phyloP scores from a whole-genome alignment of 2,888 invertebrate genomes.

The Anthophora plumipes region DNA sequence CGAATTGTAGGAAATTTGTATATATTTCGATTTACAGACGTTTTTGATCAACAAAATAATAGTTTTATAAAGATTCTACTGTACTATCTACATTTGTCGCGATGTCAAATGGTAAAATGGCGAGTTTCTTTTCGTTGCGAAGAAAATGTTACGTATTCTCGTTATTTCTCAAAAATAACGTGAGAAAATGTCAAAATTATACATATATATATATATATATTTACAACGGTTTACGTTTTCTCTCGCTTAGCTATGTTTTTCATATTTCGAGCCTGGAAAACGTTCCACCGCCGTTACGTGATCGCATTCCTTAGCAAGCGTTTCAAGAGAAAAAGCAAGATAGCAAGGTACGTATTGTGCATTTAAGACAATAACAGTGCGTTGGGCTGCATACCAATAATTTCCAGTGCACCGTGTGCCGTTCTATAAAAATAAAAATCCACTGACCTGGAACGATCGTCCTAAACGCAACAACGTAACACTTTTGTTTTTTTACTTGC shows the following conservation, averaged over 20 bases:
- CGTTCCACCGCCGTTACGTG: neutral
- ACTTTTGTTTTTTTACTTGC: constrained; percentile 12
- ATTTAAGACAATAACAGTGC: neutral
- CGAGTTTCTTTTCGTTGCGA: too few relatives aligned
- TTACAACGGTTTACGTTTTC: too few relatives aligned
- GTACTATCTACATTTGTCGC: too few relatives aligned
- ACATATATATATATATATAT: too few relatives aligned
- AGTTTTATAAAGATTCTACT: too few relatives aligned
- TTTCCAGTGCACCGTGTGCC: constrained; percentile 4
- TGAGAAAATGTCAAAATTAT: too few relatives aligned
- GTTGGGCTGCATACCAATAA: neutral
- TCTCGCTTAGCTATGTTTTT: neutral
- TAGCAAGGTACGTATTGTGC: neutral
- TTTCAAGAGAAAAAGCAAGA: neutral
- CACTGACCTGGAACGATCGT: constrained; percentile 4
- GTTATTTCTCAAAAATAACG: too few relatives aligned
- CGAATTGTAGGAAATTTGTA: too few relatives aligned
- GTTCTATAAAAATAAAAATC: constrained; percentile 23
- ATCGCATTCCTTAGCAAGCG: neutral
- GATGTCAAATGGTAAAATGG: too few relatives aligned
- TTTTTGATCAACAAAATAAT: too few relatives aligned
- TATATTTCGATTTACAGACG: too few relatives aligned
- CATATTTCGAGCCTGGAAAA: neutral
- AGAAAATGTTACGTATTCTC: too few relatives aligned
- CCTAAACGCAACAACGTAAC: constrained; percentile 13